Conservation (phyloP, 2,113 vertebrate species). For the Hydrochoerus hydrochaeris region DNA sequence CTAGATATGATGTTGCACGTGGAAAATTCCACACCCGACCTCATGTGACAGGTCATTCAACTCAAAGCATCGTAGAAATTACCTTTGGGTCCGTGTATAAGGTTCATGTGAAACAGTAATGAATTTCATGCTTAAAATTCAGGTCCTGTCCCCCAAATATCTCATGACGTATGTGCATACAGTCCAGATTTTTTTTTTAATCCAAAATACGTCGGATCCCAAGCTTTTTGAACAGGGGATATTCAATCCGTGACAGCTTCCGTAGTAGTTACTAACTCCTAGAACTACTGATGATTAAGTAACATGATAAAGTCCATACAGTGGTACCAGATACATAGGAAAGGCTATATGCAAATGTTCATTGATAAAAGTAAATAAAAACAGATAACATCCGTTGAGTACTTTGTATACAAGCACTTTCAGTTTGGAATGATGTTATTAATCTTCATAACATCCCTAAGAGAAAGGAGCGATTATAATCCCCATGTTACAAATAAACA, state of each 20-base stretch:
- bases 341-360: background rate
- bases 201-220: background rate
- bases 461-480: background rate
- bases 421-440: background rate
- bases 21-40: background rate
- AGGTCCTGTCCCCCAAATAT: background rate
- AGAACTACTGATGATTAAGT: background rate
- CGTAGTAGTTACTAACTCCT: background rate
- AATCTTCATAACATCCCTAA: background rate
- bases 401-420: background rate
- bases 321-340: background rate
- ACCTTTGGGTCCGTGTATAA: background rate
- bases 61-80: background rate
- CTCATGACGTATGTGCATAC: background rate
- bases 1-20: background rate
- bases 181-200: background rate
- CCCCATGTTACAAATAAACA: background rate
- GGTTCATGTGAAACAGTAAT: background rate
- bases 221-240: background rate
- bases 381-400: background rate
- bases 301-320: background rate
- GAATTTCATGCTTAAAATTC: background rate
- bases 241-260: background rate
- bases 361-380: constrained; percentile 3
- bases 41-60: background rate